phyloP scores from a whole-genome alignment of 1,140 invertebrate species.

The Rhagoletis zephyria region DNA sequence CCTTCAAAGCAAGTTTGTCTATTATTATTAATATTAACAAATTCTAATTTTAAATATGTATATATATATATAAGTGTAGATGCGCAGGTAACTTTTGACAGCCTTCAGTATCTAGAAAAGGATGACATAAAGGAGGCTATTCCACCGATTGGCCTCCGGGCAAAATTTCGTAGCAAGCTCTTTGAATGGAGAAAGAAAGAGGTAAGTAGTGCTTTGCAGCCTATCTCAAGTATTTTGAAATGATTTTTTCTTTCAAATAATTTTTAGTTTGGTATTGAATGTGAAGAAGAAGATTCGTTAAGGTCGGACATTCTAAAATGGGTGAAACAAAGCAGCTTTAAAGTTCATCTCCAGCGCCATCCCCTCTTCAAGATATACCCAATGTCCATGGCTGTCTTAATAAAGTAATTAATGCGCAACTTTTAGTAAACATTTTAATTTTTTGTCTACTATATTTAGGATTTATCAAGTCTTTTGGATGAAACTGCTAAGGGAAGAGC shows the following conservation, averaged over 20 bases:
- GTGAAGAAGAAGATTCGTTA: neutral
- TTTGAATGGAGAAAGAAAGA: constrained; percentile 31
- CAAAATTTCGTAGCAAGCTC: constrained; percentile 20
- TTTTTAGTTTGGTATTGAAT: constrained; percentile 11
- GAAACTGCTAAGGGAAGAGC: constrained; percentile 39
- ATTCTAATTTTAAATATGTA: too few species aligned
- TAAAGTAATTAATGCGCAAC: neutral
- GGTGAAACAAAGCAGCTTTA: too few species aligned
- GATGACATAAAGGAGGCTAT: constrained; percentile 47
- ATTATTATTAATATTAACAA: too few species aligned
- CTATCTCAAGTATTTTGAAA: neutral
- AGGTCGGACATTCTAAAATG: neutral
- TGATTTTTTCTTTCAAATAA: constrained; percentile 37
- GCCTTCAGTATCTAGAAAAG: constrained; percentile 32
- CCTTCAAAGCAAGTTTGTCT: too few species aligned
- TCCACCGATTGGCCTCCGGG: constrained; percentile 20
- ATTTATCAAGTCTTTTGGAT: constrained; percentile 16
- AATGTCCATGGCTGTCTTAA: neutral
- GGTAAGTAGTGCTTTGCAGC: constrained; percentile 1
- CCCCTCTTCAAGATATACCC: neutral
- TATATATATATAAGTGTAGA: neutral
- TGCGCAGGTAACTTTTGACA: constrained; percentile 33
- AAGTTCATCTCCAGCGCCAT: neutral
- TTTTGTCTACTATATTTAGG: constrained; percentile 39
- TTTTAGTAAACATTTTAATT: neutral